Evolutionary conservation across 2,888 invertebrate species (phyloP).

Genomic region (Calameuta pallipes): DNA sequence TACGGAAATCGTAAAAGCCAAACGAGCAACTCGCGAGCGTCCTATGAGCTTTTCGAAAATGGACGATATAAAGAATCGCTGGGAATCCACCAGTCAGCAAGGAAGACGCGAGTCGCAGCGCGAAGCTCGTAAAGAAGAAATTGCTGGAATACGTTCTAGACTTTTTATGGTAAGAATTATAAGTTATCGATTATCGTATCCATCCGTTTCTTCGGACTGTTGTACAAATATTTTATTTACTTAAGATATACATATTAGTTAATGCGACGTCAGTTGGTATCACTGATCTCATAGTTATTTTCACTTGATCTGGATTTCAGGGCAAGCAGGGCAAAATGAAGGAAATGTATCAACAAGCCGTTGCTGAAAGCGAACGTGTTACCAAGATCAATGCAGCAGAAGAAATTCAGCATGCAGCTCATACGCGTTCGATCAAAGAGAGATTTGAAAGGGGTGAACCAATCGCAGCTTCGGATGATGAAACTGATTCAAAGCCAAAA

Average conservation of each 20-base stretch:
- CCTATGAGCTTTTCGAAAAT: constrained; percentile 85
- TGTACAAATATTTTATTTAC: not conserved
- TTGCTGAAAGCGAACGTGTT: constrained; percentile 79
- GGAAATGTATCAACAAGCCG: constrained; percentile 92
- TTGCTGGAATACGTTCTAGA: constrained; percentile 85
- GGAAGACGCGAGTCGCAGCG: constrained; percentile 73
- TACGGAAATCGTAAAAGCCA: constrained; percentile 72
- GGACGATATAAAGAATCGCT: constrained; percentile 85
- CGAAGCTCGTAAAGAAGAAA: constrained; percentile 88
- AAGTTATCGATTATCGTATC: constrained; percentile 16
- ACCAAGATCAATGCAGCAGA: constrained; percentile 63
- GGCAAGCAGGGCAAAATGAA: constrained; percentile 92
- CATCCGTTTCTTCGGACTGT: not conserved
- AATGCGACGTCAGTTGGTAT: not conserved
- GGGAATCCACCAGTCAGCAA: constrained; percentile 72
- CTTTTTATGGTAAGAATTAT: constrained; percentile 77
- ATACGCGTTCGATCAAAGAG: constrained; percentile 77
- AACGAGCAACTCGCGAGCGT: constrained; percentile 75
- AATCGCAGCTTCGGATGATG: constrained; percentile 72
- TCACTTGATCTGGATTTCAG: constrained; percentile 62
- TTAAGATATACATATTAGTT: not conserved
- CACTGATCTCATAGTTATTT: not conserved
- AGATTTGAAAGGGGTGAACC: constrained; percentile 84
- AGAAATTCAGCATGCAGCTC: constrained; percentile 64
- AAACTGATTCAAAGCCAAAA: constrained; percentile 67